These are phyloP conservation scores for Salticus scenicus DNA, from an alignment of 2,888 invertebrate genomes.

Conservation along the genomic window DNA sequence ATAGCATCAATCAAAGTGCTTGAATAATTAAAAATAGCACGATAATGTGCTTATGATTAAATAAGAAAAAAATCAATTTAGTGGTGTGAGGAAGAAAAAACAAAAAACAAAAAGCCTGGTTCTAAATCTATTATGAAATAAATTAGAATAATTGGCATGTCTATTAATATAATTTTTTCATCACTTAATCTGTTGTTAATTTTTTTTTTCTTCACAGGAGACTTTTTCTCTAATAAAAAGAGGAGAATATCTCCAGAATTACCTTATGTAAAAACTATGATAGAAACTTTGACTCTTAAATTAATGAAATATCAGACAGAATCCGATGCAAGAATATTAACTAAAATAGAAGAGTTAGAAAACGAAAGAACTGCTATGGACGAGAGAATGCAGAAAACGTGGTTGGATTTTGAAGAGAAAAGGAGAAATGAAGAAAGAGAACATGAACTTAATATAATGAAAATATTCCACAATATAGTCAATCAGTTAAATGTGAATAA, in stretches of 20 bases:
- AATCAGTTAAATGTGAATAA: conserved; percentile 31
- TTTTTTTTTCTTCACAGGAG: neutral
- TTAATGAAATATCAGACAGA: conserved; percentile 52
- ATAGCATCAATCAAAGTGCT: no score
- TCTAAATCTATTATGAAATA: no score
- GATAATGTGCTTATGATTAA: no score
- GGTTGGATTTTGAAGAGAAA: conserved; percentile 62
- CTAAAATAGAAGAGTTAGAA: conserved; percentile 50
- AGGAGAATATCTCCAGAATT: conserved; percentile 23
- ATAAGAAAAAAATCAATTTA: no score
- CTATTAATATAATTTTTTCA: no score
- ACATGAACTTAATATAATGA: conserved; percentile 56
- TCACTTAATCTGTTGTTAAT: no score
- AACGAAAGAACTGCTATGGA: conserved; percentile 48
- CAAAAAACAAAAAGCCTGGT: no score
- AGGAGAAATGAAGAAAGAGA: conserved; percentile 43
- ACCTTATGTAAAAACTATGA: conserved; percentile 46
- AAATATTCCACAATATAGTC: conserved; percentile 47
- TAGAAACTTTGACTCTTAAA: conserved; percentile 54
- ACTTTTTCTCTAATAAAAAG: conserved; percentile 8
- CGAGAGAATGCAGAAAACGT: conserved; percentile 62
- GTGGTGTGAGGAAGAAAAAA: no score
- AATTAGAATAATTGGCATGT: no score
- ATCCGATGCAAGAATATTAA: conserved; percentile 44
- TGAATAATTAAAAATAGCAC: no score